Conservation (phyloP, 2,888 invertebrate genomes). For the Sminthurides aquaticus region DNA sequence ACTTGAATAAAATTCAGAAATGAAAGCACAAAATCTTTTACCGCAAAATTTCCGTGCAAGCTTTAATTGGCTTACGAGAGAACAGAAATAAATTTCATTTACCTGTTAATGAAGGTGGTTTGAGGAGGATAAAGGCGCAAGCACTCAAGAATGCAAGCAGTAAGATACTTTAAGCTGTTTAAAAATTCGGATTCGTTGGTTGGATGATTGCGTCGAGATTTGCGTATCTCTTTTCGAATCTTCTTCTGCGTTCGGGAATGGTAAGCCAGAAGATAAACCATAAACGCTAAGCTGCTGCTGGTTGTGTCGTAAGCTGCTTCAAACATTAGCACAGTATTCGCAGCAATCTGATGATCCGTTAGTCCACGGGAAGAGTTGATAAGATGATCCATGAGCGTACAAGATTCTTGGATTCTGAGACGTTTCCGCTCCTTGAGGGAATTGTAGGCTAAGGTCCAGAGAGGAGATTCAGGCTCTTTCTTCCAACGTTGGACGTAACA, state of each 20-base stretch:
- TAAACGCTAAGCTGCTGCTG: constrained; percentile 27
- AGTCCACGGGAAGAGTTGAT: neutral
- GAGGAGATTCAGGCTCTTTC: neutral
- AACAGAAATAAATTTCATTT: neutral
- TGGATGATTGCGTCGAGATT: neutral
- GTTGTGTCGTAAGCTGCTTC: constrained; percentile 36
- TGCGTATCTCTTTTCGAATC: constrained; percentile 24
- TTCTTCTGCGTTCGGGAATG: constrained; percentile 24
- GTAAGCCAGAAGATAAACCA: constrained; percentile 28
- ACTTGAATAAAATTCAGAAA: neutral
- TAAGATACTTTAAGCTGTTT: constrained; percentile 17
- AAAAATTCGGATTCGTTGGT: neutral
- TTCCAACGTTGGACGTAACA: neutral
- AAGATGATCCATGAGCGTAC: constrained; percentile 5
- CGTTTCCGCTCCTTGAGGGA: neutral
- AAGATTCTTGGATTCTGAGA: neutral
- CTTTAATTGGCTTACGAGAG: too few species aligned
- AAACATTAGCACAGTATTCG: constrained; percentile 35
- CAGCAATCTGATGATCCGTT: constrained; percentile 22
- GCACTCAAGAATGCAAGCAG: constrained; percentile 26
- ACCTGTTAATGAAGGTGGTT: constrained; percentile 37
- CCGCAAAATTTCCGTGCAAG: neutral
- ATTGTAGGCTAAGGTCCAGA: neutral
- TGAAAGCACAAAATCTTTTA: constrained; percentile 4
- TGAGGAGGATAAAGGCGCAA: constrained; percentile 35